Base-by-base conservation (phyloP, 1,140 invertebrate species). In the Cheumatopsyche charites region DNA sequence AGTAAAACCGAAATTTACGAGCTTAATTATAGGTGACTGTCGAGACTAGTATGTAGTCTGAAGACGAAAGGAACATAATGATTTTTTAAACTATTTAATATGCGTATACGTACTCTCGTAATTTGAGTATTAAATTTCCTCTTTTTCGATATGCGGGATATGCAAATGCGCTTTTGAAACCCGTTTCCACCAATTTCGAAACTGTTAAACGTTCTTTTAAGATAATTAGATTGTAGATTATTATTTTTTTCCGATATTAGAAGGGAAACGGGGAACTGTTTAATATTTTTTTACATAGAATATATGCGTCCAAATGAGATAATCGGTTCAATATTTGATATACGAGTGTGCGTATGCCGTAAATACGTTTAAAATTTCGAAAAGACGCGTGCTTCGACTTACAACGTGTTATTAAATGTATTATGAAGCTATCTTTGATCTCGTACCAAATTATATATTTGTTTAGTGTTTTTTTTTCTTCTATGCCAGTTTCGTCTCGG, bases 401-500 rank as follows among this genome's bases (percentile, higher is more conserved):
- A 7, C 47, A 52, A 52, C 47, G 47, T 52, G 47, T 52, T 52
- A 52, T 52, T 52, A 52, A 52, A 52, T 19, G 47, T 52, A 17
- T 17, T 15, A 15, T 17, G 19, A 17, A 52, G 47, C 47, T 52
- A 52, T 52, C 47, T 52, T 19, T 19, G 47, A 52, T 52, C 47
- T 52, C 15, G 29, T 36, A 36, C 29, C 19, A 52, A 52, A 52
- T 52, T 52, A 52, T 17, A 52, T 52, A 52, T 52, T 52, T 52
- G 47, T 17, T 52, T 52, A 52, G 19, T 1, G 47, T n/a, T 52
- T 52, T 52, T 52, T 36, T 36, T 36, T 36, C 3, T 36, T 36
- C n/a, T n/a, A n/a, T n/a, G n/a, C n/a, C n/a, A 9, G 29, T 36
- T 36, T 36, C 9, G 29, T 36, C 29, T 36, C 29, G 29, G 29